Base-by-base conservation (phyloP, 2,888 invertebrate genomes). In the Clistopyga incitator region DNA sequence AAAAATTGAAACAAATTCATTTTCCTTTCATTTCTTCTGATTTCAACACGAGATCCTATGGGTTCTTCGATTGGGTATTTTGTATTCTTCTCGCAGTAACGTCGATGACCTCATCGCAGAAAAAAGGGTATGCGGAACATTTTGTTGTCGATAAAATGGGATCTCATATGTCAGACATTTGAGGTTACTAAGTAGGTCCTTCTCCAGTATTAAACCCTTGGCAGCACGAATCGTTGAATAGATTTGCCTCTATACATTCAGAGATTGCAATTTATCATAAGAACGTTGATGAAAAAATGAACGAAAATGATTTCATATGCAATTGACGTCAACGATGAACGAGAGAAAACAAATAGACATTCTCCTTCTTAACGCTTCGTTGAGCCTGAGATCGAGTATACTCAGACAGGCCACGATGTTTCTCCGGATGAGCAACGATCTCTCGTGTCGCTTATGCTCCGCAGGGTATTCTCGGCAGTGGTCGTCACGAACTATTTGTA, bases 401-500 rank as follows among this genome's bases (percentile, higher is more conserved):
- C 38, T 59, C 77, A 45, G 15, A 25, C 38, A 13, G n/a, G 3
- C 15, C 52, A 47, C 54, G 29, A 64, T 65, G 61, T 75, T 78
- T 75, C 68, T 29, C 20, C 25, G 67, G 45, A 67, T 76, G 45
- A 61, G 79, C 45, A 76, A 72, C 72, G 76, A 65, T 80, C 45
- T 61, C 38, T 76, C 65, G 61, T 79, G 68, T 54, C 70, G 50
- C 47, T 56, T 72, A 72, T 61, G 76, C 59, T 29, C 18, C 61
- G 59, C 50, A 11, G 72, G 29, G 56, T n/a, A 67, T 61, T 52
- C 47, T 23, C 50, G 50, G 38, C 42, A 56, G 25, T 59, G 45
- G 78, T 54, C 74, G 81, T 70, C 83, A 65, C 29, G 52, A 75
- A 64, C 75, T 65, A 76, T 83, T 83, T 65, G 74, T 42, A 78